A percentile compares a stretch with the other conserved stretches of the same genome.
These are phyloP conservation scores for Melipona bicolor DNA, from an alignment of 2,888 invertebrate genomes.

Conservation along the genomic window DNA sequence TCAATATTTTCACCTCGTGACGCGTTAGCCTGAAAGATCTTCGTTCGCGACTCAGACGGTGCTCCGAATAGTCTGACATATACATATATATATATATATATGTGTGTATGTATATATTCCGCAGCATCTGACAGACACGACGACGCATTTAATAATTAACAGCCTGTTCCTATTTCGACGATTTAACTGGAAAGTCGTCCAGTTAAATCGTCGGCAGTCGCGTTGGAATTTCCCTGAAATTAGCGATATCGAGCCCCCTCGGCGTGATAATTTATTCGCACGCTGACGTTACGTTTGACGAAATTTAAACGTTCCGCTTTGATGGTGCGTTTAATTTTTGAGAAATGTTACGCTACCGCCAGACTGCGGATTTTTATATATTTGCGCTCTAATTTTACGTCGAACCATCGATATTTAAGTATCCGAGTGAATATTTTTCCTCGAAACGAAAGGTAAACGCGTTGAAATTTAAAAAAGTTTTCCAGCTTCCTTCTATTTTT, in stretches of 20 bases:
- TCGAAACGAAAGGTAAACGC: not conserved
- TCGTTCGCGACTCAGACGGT: too few relatives aligned
- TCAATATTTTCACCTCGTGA: constrained; percentile 20
- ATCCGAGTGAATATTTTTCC: not conserved
- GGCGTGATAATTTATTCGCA: not conserved
- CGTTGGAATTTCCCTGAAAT: not conserved
- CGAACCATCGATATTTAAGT: not conserved
- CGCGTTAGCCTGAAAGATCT: too few relatives aligned
- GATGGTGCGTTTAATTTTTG: too few relatives aligned
- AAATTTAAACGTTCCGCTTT: too few relatives aligned
- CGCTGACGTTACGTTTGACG: not conserved
- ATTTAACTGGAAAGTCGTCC: constrained; percentile 5
- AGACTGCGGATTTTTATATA: not conserved
- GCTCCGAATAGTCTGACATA: constrained; percentile 27
- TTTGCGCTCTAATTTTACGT: not conserved
- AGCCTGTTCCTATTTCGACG: constrained; percentile 46
- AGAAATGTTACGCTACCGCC: too few relatives aligned
- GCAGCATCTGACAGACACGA: constrained; percentile 40
- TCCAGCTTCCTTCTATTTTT: too few relatives aligned
- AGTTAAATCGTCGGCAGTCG: constrained; percentile 13
- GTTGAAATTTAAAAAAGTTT: not conserved
- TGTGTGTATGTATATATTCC: not conserved
- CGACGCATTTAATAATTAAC: constrained; percentile 77
- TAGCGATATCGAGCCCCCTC: not conserved
- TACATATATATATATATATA: too few relatives aligned